Conservation (phyloP, 2,797 vertebrate species). For the Hydrophis major region DNA sequence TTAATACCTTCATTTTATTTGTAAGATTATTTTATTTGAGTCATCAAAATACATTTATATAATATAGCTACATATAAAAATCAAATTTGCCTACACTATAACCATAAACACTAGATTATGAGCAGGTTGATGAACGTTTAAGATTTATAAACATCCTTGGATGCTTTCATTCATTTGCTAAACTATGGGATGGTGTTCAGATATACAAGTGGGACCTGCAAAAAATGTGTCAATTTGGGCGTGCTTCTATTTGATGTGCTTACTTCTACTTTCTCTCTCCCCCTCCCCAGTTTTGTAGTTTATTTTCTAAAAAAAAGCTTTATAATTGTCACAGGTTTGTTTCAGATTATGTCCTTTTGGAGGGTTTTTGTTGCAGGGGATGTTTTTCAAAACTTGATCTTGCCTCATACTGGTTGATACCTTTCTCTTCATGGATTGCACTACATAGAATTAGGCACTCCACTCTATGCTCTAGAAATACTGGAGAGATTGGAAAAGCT, state of each 20-base stretch:
- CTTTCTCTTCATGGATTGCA: not conserved
- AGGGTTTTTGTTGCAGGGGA: not conserved
- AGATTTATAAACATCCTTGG: not conserved
- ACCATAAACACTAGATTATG: not conserved
- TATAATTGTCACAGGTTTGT: not conserved
- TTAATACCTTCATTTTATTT: not conserved
- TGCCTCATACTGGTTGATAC: not conserved
- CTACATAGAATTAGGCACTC: not conserved
- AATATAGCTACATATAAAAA: constrained; percentile 14
- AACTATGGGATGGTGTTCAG: not conserved
- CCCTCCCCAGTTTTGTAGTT: not conserved
- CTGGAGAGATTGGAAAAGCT: not conserved
- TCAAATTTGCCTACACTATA: not conserved
- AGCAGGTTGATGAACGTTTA: not conserved
- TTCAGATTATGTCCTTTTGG: not conserved
- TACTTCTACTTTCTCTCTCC: not conserved
- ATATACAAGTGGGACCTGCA: not conserved
- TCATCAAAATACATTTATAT: constrained; percentile 20
- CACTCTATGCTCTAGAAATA: not conserved
- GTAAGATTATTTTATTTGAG: not conserved
- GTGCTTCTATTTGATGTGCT: not conserved
- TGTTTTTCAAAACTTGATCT: not conserved
- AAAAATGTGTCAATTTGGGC: not conserved
- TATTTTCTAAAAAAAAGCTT: not conserved
- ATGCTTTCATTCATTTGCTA: not conserved